Conservation (phyloP, 2,797 vertebrate species). For the Betta splendens region DNA sequence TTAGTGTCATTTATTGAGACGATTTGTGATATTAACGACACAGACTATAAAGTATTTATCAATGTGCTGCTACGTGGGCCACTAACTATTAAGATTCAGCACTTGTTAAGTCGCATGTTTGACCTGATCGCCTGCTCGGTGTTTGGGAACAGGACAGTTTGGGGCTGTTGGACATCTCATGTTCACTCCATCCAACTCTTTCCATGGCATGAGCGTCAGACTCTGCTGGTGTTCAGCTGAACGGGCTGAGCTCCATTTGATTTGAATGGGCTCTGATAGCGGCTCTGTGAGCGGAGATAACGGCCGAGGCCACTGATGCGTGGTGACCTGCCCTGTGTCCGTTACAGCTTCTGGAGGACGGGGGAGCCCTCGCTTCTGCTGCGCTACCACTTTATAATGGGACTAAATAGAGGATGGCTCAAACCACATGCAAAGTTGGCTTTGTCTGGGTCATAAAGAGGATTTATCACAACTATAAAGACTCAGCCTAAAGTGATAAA, state of each 20-base stretch:
- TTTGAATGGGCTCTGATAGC: slow-evolving; percentile 57
- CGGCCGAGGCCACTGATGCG: neutral
- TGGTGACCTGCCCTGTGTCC: slow-evolving; percentile 1
- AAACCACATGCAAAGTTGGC: slow-evolving; percentile 13
- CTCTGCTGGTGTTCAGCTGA: slow-evolving; percentile 18
- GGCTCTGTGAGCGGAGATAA: slow-evolving; percentile 54
- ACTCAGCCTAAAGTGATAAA: too few species aligned
- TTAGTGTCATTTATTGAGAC: too few species aligned
- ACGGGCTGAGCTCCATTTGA: slow-evolving; percentile 28
- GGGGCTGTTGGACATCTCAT: neutral
- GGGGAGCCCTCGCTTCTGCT: neutral
- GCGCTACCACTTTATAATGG: slow-evolving; percentile 10
- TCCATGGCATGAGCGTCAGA: slow-evolving; percentile 22
- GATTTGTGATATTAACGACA: too few species aligned
- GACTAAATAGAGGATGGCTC: neutral
- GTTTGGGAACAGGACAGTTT: neutral
- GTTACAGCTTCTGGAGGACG: neutral
- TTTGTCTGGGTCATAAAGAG: slow-evolving; percentile 1
- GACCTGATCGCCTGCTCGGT: too few species aligned
- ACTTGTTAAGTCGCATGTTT: too few species aligned
- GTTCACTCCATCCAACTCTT: slow-evolving; percentile 1
- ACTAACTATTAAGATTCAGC: too few species aligned
- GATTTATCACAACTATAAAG: neutral
- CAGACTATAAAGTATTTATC: too few species aligned
- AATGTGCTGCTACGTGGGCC: too few species aligned